A percentile compares a stretch with the other conserved stretches of the same genome.
Evolutionary conservation across 2,888 invertebrate species (phyloP).

Genomic region (Cactoblastis cactorum): DNA sequence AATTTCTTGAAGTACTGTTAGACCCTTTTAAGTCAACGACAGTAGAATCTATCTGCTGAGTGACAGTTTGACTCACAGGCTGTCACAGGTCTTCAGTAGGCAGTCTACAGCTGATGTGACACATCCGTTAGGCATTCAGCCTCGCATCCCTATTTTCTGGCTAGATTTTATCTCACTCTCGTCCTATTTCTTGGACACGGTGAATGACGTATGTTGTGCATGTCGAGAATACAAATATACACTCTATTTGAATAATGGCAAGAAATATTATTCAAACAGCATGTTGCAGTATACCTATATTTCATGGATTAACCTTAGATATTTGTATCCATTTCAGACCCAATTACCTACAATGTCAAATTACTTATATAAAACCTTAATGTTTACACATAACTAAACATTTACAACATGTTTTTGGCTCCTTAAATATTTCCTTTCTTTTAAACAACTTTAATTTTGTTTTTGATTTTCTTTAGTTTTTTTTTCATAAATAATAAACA

Average conservation of each 20-base stretch:
- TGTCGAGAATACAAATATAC: not conserved
- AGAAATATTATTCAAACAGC: too few species aligned
- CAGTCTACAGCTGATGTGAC: conserved; percentile 44
- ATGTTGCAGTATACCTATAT: too few species aligned
- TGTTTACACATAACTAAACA: too few species aligned
- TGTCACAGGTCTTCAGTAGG: conserved; percentile 40
- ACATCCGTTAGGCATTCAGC: conserved; percentile 70
- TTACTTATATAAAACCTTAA: too few species aligned
- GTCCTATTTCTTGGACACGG: conserved; percentile 38
- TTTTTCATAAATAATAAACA: too few species aligned
- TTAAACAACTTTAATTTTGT: too few species aligned
- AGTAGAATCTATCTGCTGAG: conserved; percentile 46
- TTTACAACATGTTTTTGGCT: too few species aligned
- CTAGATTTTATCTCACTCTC: conserved; percentile 61
- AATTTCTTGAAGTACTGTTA: conserved; percentile 51
- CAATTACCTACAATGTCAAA: too few species aligned
- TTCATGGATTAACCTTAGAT: too few species aligned
- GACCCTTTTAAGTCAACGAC: conserved; percentile 31
- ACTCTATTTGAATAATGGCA: not conserved
- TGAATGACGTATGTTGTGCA: conserved; percentile 18
- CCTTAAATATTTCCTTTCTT: too few species aligned
- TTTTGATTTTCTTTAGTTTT: too few species aligned
- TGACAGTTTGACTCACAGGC: conserved; percentile 60
- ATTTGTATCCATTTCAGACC: too few species aligned
- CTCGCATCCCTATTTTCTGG: conserved; percentile 58